Percentiles rank a stretch among this genome's conserved stretches.
Evolutionary conservation across 2,888 invertebrate genomes (phyloP).

Genomic region (Metellina segmentata): DNA sequence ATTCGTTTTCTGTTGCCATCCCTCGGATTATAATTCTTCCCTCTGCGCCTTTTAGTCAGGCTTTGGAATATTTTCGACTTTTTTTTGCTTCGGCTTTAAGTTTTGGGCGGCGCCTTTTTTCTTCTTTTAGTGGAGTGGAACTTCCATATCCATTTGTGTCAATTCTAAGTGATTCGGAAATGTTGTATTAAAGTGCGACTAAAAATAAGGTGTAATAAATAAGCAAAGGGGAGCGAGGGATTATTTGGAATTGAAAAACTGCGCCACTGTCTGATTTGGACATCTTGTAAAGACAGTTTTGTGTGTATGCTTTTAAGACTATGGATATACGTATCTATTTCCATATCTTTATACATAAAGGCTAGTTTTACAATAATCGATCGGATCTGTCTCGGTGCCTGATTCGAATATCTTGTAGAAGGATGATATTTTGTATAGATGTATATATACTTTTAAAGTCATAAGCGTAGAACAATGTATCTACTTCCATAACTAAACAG

Average conservation of each 20-base stretch:
- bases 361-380: too few relatives aligned
- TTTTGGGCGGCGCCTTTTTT: background rate
- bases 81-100: background rate
- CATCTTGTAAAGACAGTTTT: background rate
- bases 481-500: too few relatives aligned
- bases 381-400: too few relatives aligned
- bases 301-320: too few relatives aligned
- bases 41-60: background rate
- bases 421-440: too few relatives aligned
- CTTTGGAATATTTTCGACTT: background rate
- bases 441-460: too few relatives aligned
- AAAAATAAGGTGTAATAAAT: background rate
- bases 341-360: too few relatives aligned
- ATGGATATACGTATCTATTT: too few relatives aligned
- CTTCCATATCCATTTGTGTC: slow-evolving; percentile 20
- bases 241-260: background rate
- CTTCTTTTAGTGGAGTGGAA: background rate
- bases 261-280: background rate
- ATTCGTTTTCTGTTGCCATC: slow-evolving; percentile 24
- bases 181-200: background rate
- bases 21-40: background rate
- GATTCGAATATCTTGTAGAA: too few relatives aligned
- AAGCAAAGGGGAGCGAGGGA: background rate
- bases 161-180: background rate
- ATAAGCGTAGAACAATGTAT: too few relatives aligned